phyloP scores from a whole-genome alignment of 1,140 invertebrate genomes.

The Rhyzopertha dominica region DNA sequence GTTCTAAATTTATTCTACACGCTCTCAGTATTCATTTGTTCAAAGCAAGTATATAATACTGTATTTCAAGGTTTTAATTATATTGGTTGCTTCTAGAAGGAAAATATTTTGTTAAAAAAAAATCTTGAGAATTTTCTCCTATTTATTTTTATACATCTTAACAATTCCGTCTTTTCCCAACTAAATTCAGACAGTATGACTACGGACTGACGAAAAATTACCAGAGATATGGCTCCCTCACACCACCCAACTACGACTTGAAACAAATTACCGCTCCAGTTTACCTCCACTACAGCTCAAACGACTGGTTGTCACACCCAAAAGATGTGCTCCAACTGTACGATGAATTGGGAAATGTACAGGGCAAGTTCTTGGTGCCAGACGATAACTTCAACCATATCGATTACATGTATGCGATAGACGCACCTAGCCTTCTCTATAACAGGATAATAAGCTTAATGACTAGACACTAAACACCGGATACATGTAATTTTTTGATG shows the following conservation, averaged over 20 bases:
- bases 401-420: conserved; percentile 53
- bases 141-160: too few species aligned
- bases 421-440: conserved; percentile 49
- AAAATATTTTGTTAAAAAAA: too few species aligned
- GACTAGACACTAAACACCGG: conserved; percentile 11
- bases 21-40: too few species aligned
- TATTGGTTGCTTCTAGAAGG: too few species aligned
- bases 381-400: conserved; percentile 51
- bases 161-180: conserved; percentile 36
- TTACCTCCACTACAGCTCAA: conserved; percentile 49
- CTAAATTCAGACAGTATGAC: conserved; percentile 61
- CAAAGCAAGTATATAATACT: too few species aligned
- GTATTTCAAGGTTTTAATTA: too few species aligned
- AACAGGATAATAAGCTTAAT: conserved; percentile 41
- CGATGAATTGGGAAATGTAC: conserved; percentile 43
- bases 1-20: too few species aligned
- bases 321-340: conserved; percentile 40
- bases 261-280: conserved; percentile 55
- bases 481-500: too few species aligned
- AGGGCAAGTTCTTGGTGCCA: conserved; percentile 46
- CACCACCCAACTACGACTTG: conserved; percentile 52
- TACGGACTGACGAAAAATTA: conserved; percentile 50
- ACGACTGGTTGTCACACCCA: conserved; percentile 46
- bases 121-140: too few species aligned
- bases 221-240: conserved; percentile 45